These are phyloP conservation scores for Dendrocopos noguchii DNA, from an alignment of 2,113 vertebrate genomes.

Conservation along the genomic window DNA sequence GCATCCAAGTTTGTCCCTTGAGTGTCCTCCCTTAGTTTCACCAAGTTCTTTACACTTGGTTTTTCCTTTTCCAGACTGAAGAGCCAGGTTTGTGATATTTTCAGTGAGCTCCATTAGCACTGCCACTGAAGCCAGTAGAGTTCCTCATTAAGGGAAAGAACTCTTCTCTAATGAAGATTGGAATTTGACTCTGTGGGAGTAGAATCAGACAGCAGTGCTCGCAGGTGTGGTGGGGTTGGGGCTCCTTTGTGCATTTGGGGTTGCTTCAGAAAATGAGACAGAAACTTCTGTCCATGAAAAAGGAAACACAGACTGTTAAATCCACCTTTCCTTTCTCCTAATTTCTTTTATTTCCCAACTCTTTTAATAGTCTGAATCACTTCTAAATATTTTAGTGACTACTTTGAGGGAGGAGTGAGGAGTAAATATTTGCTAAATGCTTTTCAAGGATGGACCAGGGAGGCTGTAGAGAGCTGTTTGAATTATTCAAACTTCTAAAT, in stretches of 20 bases:
- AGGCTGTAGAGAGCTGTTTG: conserved; percentile 38
- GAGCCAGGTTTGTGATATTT: background rate
- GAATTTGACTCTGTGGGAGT: background rate
- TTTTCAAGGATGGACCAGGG: background rate
- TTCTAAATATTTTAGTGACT: background rate
- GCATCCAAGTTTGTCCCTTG: background rate
- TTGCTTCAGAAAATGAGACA: background rate
- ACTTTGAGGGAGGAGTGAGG: background rate
- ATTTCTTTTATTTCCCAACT: no score
- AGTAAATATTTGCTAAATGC: background rate
- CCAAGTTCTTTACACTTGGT: background rate
- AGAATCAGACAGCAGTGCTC: background rate
- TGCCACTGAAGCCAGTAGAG: no score
- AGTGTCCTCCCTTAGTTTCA: background rate
- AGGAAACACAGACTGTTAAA: background rate
- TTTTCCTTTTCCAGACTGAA: background rate
- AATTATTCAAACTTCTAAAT: conserved; percentile 64
- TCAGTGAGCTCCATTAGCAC: no score
- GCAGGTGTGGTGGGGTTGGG: background rate
- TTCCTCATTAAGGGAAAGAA: background rate
- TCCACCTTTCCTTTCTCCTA: no score
- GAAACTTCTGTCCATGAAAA: background rate
- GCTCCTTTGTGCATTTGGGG: background rate
- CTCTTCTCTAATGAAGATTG: background rate
- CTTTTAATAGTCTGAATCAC: background rate